These are phyloP conservation scores for Drosophila paranaensis DNA, from an alignment of 2,888 invertebrate genomes.

Conservation along the genomic window DNA sequence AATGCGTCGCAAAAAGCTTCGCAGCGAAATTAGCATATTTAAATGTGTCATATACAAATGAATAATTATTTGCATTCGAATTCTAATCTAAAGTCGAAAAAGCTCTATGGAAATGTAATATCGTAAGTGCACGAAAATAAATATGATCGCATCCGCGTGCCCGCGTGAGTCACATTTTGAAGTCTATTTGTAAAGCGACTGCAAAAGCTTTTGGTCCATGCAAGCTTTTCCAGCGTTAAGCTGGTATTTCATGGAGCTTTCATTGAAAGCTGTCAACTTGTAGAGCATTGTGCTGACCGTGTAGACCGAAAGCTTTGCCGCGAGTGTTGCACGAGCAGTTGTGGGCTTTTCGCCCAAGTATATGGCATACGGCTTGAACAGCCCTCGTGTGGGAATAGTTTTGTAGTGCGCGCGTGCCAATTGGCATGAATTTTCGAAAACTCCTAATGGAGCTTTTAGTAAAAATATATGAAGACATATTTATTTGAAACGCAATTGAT, in stretches of 20 bases:
- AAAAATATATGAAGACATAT: slow-evolving; percentile 47
- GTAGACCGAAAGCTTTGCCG: slow-evolving; percentile 28
- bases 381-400: slow-evolving; percentile 18
- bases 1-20: slow-evolving; percentile 14
- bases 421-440: slow-evolving; percentile 31
- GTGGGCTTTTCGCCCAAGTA: too few relatives aligned
- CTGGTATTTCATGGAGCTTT: slow-evolving; percentile 26
- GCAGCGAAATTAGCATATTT: slow-evolving; percentile 4
- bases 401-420: slow-evolving; percentile 33
- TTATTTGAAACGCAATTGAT: slow-evolving; percentile 55
- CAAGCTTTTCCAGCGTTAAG: slow-evolving; percentile 29
- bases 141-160: slow-evolving; percentile 36
- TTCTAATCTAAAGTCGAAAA: not conserved
- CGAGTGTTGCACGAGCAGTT: slow-evolving; percentile 8
- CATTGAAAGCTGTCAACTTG: slow-evolving; percentile 16
- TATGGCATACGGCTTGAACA: not conserved
- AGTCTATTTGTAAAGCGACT: slow-evolving; percentile 21
- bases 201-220: slow-evolving; percentile 15
- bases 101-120: slow-evolving; percentile 7
- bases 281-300: slow-evolving; percentile 22
- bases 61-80: not conserved
- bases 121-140: slow-evolving; percentile 39
- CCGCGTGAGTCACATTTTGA: slow-evolving; percentile 37
- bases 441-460: slow-evolving; percentile 33
- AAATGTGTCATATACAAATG: not conserved